These are phyloP conservation scores for Ancistrus triradiatus DNA, from an alignment of 2,113 vertebrate genomes.

Conservation along the genomic window DNA sequence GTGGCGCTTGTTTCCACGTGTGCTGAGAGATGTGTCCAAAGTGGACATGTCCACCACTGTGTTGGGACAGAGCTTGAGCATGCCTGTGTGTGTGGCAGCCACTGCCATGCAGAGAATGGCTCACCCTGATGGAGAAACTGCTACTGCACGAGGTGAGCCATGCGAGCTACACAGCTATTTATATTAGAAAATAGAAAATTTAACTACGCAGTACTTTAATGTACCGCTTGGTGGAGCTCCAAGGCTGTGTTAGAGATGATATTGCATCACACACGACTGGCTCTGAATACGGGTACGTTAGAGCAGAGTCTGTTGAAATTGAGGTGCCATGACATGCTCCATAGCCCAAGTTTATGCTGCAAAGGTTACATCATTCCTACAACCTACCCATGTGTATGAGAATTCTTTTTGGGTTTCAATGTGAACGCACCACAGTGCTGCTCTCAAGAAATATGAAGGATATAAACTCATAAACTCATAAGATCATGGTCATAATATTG, in stretches of 20 bases:
- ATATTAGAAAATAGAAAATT: too few species aligned
- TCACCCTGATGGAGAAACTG: conserved; percentile 81
- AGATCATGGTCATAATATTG: too few species aligned
- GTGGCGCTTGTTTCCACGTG: conserved; percentile 82
- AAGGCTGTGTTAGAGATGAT: background rate
- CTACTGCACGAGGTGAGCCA: conserved; percentile 80
- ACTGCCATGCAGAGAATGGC: conserved; percentile 96
- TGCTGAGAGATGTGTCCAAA: conserved; percentile 80
- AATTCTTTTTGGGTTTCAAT: too few species aligned
- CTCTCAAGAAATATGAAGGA: too few species aligned
- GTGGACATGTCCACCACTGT: conserved; percentile 76
- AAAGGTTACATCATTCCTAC: too few species aligned
- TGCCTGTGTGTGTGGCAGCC: conserved; percentile 82
- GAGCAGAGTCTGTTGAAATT: background rate
- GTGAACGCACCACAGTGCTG: too few species aligned
- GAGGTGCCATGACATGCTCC: too few species aligned
- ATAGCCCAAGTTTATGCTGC: too few species aligned
- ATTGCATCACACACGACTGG: background rate
- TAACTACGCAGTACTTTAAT: background rate
- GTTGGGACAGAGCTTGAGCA: conserved; percentile 78
- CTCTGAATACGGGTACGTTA: background rate
- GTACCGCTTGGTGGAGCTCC: conserved; percentile 21
- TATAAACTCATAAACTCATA: too few species aligned
- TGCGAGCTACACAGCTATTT: background rate
- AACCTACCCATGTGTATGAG: too few species aligned